phyloP scores from a whole-genome alignment of 2,888 invertebrate genomes.

The Pandemis corylana region DNA sequence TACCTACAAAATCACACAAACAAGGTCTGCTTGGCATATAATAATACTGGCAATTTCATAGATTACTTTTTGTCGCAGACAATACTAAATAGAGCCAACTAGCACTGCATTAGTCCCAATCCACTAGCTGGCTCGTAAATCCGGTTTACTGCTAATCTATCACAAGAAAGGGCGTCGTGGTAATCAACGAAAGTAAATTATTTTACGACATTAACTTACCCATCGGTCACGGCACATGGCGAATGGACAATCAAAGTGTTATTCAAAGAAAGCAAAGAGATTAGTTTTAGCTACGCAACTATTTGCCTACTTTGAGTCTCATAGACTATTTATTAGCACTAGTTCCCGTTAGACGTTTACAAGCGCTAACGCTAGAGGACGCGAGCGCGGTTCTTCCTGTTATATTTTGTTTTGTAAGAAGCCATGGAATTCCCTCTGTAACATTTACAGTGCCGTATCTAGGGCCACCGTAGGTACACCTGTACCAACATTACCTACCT shows the following conservation, averaged over 20 bases:
- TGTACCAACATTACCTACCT: no score
- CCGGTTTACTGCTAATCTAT: constrained; percentile 25
- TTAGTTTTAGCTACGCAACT: background rate
- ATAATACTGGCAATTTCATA: background rate
- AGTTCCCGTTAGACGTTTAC: background rate
- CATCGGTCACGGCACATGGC: background rate
- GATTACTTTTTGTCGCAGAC: background rate
- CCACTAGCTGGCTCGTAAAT: constrained; percentile 26
- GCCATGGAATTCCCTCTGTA: no score
- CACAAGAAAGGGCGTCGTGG: constrained; percentile 22
- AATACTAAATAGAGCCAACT: constrained; percentile 4
- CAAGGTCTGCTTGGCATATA: background rate
- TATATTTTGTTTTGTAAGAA: no score
- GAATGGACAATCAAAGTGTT: background rate
- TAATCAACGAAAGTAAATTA: constrained; percentile 28
- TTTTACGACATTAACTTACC: constrained; percentile 2
- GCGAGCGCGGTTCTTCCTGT: no score
- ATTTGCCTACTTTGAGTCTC: background rate
- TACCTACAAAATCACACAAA: no score
- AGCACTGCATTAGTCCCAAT: constrained; percentile 4
- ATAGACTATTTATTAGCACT: no score
- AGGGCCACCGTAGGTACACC: no score
- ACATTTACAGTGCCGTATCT: no score
- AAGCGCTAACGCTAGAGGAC: background rate
- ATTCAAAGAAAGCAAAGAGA: background rate